phyloP scores from a whole-genome alignment of 1,140 invertebrate species.

The Venturia canescens region DNA sequence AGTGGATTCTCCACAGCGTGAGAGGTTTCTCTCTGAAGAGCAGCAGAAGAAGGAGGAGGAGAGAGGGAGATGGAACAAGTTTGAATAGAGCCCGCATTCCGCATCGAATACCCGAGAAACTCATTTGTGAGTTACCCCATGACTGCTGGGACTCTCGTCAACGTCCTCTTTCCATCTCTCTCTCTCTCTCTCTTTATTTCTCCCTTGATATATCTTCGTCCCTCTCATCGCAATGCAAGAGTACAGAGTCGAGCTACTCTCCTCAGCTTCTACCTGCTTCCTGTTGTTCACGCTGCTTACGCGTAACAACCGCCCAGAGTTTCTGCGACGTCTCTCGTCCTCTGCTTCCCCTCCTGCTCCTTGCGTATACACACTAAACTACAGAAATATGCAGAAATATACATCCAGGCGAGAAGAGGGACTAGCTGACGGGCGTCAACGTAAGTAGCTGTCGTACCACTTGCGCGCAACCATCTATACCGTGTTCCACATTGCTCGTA shows the following conservation, averaged over 20 bases:
- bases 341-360: too few species aligned
- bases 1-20: too few species aligned
- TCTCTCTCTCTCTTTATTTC: background rate
- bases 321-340: background rate
- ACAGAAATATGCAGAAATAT: constrained; percentile 7
- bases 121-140: constrained; percentile 67
- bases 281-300: constrained; percentile 25
- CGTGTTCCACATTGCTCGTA: constrained; percentile 5
- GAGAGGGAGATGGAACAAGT: constrained; percentile 57
- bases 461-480: constrained; percentile 17
- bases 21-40: background rate
- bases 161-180: constrained; percentile 16
- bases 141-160: constrained; percentile 35
- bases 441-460: constrained; percentile 19
- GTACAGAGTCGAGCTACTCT: constrained; percentile 18
- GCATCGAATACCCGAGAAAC: constrained; percentile 71
- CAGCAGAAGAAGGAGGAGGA: constrained; percentile 14
- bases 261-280: constrained; percentile 13
- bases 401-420: constrained; percentile 4
- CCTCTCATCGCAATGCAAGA: background rate
- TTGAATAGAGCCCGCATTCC: constrained; percentile 71
- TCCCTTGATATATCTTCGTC: background rate
- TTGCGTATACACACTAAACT: background rate
- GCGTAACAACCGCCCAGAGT: constrained; percentile 12
- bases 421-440: constrained; percentile 13